These are phyloP conservation scores for Haliclona indistincta DNA, from an alignment of 37 sponge, comb jelly and placozoan genomes.

Conservation along the genomic window DNA sequence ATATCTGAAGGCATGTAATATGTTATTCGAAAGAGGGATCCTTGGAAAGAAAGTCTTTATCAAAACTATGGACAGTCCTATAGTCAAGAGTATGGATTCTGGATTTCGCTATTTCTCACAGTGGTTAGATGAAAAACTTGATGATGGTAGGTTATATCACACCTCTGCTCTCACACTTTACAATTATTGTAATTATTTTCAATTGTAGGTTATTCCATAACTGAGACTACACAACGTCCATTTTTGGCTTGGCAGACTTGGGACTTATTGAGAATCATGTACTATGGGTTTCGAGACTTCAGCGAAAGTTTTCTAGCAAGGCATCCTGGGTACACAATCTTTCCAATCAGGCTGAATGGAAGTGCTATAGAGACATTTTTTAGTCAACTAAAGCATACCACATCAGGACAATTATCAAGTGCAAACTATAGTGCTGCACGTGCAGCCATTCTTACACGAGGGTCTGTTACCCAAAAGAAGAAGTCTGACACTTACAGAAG, in stretches of 20 bases:
- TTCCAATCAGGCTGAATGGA: slow-evolving; percentile 1
- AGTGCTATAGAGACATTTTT: slow-evolving; percentile 29
- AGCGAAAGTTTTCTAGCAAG: neutral
- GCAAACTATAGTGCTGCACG: slow-evolving; percentile 6
- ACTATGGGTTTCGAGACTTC: slow-evolving; percentile 12
- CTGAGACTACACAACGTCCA: neutral
- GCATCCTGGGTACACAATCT: slow-evolving; percentile 5
- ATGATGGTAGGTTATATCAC: neutral
- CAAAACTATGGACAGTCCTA: neutral
- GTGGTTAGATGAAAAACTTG: neutral
- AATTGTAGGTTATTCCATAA: neutral
- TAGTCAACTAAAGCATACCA: slow-evolving; percentile 2
- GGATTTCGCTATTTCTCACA: slow-evolving; percentile 1
- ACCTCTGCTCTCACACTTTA: no score
- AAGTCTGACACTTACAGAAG: neutral
- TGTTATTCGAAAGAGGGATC: neutral
- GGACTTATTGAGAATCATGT: slow-evolving; percentile 18
- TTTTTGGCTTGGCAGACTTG: slow-evolving; percentile 30
- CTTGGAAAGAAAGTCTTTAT: slow-evolving; percentile 1
- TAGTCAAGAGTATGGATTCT: neutral
- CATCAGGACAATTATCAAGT: slow-evolving; percentile 3
- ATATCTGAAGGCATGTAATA: slow-evolving; percentile 14
- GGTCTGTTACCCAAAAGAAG: neutral
- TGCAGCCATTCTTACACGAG: neutral
- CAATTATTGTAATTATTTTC: no score